Conservation (phyloP, 2,113 vertebrate genomes). For the Dunckerocampus dactyliophorus region DNA sequence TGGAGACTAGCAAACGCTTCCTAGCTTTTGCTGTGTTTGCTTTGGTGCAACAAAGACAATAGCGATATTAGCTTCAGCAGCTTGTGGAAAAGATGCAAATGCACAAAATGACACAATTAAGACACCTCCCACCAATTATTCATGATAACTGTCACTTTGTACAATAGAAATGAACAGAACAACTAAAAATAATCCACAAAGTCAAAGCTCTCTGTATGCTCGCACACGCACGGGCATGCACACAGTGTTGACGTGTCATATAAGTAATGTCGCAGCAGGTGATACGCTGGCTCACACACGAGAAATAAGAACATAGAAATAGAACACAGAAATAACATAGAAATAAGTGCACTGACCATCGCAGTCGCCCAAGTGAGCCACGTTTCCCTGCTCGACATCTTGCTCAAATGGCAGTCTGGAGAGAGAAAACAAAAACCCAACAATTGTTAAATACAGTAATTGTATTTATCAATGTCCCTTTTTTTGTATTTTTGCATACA, state of each 20-base stretch:
- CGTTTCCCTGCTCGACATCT: constrained; percentile 84
- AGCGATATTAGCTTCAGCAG: constrained; percentile 20
- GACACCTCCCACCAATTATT: too few species aligned
- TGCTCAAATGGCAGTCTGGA: constrained; percentile 85
- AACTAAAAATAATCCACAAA: too few species aligned
- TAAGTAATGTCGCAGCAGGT: neutral
- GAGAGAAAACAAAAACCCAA: constrained; percentile 60
- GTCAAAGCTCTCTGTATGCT: too few species aligned
- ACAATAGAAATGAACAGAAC: too few species aligned
- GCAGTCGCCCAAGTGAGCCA: constrained; percentile 88
- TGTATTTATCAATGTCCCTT: neutral
- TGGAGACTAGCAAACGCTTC: constrained; percentile 10
- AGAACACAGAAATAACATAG: constrained; percentile 8
- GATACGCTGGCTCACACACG: neutral
- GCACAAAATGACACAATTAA: too few species aligned
- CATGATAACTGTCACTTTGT: too few species aligned
- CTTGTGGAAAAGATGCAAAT: too few species aligned
- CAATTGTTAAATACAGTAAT: neutral
- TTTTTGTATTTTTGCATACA: too few species aligned
- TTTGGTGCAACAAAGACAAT: constrained; percentile 22
- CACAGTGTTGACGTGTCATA: too few species aligned
- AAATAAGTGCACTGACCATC: constrained; percentile 77
- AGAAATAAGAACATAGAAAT: too few species aligned
- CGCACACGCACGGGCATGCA: too few species aligned
- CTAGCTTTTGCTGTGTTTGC: constrained; percentile 26